A percentile compares a stretch with the other conserved stretches of the same genome.
These are phyloP conservation scores for Chrysogorgia sp. DNA, from an alignment of 92 coral and sea anemone genomes.

Conservation along the genomic window DNA sequence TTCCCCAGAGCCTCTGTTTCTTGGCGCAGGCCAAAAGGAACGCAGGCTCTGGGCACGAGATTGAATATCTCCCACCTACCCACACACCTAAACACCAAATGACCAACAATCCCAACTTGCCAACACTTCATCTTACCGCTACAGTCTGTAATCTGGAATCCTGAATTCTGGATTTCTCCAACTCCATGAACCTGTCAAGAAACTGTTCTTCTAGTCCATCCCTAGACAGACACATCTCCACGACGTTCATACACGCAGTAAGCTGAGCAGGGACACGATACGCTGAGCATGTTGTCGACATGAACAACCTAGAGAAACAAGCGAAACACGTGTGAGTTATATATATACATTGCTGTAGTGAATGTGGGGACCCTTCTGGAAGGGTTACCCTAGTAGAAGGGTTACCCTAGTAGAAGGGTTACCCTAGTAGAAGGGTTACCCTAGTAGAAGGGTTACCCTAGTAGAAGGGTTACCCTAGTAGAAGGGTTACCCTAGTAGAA, in stretches of 20 bases:
- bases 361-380: no score
- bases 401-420: no score
- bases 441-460: no score
- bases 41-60: no score
- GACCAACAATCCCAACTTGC: background rate
- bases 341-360: no score
- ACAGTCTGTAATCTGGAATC: conserved; percentile 90
- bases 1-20: no score
- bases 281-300: conserved; percentile 84
- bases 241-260: conserved; percentile 85
- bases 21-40: no score
- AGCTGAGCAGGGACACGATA: conserved; percentile 79
- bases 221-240: conserved; percentile 94
- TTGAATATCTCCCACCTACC: no score
- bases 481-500: no score
- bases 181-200: conserved; percentile 87
- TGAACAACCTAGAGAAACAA: conserved; percentile 65
- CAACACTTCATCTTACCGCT: conserved; percentile 65
- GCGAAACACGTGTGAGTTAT: background rate
- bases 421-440: no score
- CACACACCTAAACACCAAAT: background rate
- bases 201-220: conserved; percentile 96
- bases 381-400: no score
- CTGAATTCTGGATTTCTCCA: conserved; percentile 97
- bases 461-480: no score